Percentiles rank a stretch among this genome's conserved stretches.
Conservation (phyloP, 2,797 vertebrate genomes). For the Amphiprion clarkii region DNA sequence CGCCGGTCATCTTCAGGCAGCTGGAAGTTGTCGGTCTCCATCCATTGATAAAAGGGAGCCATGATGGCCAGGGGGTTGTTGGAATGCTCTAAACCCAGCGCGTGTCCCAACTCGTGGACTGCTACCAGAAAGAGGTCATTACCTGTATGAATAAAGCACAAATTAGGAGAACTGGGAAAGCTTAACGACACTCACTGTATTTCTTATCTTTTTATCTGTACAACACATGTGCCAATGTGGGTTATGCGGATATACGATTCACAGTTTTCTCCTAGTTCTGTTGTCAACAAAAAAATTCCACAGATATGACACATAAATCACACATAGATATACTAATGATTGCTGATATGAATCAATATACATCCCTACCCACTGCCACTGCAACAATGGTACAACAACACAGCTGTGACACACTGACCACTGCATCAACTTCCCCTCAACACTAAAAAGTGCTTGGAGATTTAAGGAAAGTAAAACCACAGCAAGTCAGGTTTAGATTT, state of each 20-base stretch:
- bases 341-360: conserved; percentile 57
- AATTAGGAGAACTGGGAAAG: not conserved
- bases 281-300: conserved; percentile 8
- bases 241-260: not conserved
- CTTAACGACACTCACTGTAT: too few species aligned
- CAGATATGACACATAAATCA: conserved; percentile 36
- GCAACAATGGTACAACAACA: conserved; percentile 30
- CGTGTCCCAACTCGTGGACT: conserved; percentile 95
- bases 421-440: conserved; percentile 48
- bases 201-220: too few species aligned
- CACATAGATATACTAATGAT: conserved; percentile 26
- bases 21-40: conserved; percentile 96
- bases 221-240: too few species aligned
- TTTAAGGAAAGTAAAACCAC: conserved; percentile 5
- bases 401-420: conserved; percentile 66
- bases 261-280: conserved; percentile 10
- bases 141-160: conserved; percentile 78
- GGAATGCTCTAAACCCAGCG: conserved; percentile 95
- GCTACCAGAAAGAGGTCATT: conserved; percentile 98
- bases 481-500: conserved; percentile 9
- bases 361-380: conserved; percentile 45
- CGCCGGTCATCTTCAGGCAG: conserved; percentile 93
- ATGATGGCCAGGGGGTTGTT: conserved; percentile 97
- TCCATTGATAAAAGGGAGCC: conserved; percentile 99
- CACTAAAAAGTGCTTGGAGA: conserved; percentile 39